Evolutionary conservation across 2,888 invertebrate genomes (phyloP).

Genomic region (Halocaridina rubra): DNA sequence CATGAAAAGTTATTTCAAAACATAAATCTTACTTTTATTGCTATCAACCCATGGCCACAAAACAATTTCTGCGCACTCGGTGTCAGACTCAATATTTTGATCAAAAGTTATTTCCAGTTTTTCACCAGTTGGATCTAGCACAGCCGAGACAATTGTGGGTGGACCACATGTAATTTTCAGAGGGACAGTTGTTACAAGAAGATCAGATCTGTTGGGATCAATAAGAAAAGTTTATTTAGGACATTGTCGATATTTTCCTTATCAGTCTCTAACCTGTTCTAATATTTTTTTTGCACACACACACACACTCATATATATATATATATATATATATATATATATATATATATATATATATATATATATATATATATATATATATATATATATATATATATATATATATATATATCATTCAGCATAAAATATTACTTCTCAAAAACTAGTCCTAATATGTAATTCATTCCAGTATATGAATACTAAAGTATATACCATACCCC

Average conservation of each 20-base stretch:
- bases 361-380: conserved; percentile 11
- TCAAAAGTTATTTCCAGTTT: conserved; percentile 59
- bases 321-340: conserved; percentile 14
- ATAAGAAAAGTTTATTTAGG: no score
- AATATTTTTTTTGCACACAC: no score
- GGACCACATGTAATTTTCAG: conserved; percentile 40
- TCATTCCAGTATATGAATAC: no score
- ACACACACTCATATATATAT: background rate
- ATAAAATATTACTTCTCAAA: background rate
- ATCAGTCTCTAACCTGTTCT: no score
- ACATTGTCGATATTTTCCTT: no score
- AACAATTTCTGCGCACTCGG: conserved; percentile 18
- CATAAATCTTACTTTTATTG: conserved; percentile 27
- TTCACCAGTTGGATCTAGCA: conserved; percentile 44
- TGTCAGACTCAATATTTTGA: conserved; percentile 53
- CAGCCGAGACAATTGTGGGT: conserved; percentile 47
- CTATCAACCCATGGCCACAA: conserved; percentile 31
- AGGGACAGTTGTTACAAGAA: background rate
- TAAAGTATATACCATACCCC: no score
- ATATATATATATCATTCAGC: background rate
- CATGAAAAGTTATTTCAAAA: no score
- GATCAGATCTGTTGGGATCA: background rate
- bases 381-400: conserved; percentile 14
- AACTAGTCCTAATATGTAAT: no score
- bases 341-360: conserved; percentile 14